Percentiles rank a stretch among this genome's conserved stretches.
These are phyloP conservation scores for Mergus octosetaceus DNA, from an alignment of 2,797 vertebrate species.

Conservation along the genomic window DNA sequence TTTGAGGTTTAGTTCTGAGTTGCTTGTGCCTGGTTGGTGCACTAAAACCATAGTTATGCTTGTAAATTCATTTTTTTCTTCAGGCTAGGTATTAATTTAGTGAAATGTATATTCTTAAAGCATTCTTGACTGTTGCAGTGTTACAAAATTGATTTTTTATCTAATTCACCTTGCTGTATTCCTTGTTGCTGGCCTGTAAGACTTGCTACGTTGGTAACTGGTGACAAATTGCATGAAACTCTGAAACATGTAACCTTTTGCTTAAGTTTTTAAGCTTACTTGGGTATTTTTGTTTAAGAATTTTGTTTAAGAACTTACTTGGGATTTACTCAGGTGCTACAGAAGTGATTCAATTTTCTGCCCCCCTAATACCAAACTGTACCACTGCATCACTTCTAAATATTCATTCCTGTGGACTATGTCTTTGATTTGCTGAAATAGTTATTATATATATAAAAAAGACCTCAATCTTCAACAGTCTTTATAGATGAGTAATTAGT, in stretches of 20 bases:
- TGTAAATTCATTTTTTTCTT: background rate
- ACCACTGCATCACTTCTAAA: background rate
- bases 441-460: background rate
- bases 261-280: background rate
- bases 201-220: background rate
- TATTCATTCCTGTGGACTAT: background rate
- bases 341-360: background rate
- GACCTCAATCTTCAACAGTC: background rate
- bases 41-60: background rate
- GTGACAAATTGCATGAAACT: background rate
- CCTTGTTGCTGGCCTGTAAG: background rate
- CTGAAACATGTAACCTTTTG: background rate
- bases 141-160: background rate
- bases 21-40: background rate
- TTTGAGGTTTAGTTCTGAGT: background rate
- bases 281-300: background rate
- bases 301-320: background rate
- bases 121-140: background rate
- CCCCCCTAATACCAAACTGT: background rate
- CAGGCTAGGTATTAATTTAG: background rate
- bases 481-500: background rate
- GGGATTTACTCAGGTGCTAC: background rate
- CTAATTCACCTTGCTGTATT: background rate
- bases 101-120: background rate
- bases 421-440: background rate